Base-by-base conservation (phyloP, 2,113 vertebrate species). In the Argyrosomus japonicus region DNA sequence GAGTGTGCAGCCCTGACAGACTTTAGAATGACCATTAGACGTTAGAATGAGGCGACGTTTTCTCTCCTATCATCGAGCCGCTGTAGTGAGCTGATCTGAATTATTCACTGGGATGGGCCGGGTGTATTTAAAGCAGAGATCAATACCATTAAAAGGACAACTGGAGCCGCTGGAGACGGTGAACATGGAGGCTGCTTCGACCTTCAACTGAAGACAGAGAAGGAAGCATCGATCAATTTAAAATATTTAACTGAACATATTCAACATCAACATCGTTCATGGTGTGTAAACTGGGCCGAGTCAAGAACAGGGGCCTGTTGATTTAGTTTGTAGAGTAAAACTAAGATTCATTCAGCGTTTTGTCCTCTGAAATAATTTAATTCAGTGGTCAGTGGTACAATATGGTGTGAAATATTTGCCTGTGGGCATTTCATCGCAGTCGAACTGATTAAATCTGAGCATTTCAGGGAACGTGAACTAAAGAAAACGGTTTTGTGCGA, bases 71-170 rank as follows among this genome's bases (percentile, higher is more conserved):
- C 43, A 17, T 25, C 10, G 29, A 54, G 61, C 23, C 73, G 6
- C 61, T 75, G 75, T 56, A 68, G 74, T 47, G 77, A 80, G 87
- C 71, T 11, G 53, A 40, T 93, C 86, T 95, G 90, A 95, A 94
- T 95, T 90, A 94, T 94, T 95, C 85, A 95, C 92, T 68, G 77
- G 48, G 84, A 86, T 56, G 82, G 86, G 81, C 79, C 53, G 71
- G 63, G 79, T 76, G 91, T 93, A 92, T 94, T 93, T 93, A 92
- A 90, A 93, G 93, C 77, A 79, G 43, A 47, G 91, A 95, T 95
- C 93, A 75, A 95, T 95, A 91, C 81, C 79, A 88, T 84, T 90
- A 82, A 68, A 40, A 94, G 88, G 81, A 87, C 90, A 80, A 87
- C 40, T 79, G 84, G 83, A 89, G 89, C 65, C 86, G 4, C 40